Evolutionary conservation across 2,797 vertebrate species (phyloP).

Genomic region (Trematomus bernacchii): DNA sequence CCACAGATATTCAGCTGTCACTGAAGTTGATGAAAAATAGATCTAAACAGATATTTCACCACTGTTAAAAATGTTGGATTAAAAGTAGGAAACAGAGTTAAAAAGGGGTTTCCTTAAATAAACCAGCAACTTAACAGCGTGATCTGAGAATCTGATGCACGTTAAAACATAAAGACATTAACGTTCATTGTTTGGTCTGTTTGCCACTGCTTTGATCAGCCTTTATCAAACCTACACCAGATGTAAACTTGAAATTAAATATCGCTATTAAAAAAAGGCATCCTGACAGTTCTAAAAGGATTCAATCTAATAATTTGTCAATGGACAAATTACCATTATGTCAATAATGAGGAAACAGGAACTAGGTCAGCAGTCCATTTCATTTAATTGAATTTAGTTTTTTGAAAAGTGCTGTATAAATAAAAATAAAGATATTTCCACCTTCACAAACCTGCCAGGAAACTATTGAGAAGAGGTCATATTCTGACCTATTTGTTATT

Average conservation of each 20-base stretch:
- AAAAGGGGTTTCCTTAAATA: neutral
- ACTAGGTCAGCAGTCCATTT: constrained; percentile 1
- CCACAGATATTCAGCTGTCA: neutral
- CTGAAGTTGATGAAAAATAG: neutral
- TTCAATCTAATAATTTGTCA: neutral
- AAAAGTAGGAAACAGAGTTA: neutral
- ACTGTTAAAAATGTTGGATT: neutral
- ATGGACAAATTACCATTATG: neutral
- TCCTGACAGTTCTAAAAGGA: neutral
- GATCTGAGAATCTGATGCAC: neutral
- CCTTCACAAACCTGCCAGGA: constrained; percentile 7
- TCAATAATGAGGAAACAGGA: neutral
- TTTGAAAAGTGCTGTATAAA: too few relatives aligned
- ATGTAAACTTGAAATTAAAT: neutral
- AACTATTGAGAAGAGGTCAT: neutral
- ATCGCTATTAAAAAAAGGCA: neutral
- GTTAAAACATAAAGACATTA: neutral
- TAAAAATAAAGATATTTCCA: neutral
- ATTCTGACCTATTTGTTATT: neutral
- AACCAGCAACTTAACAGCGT: neutral
- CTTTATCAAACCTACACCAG: neutral
- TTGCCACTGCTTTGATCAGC: neutral
- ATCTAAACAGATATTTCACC: neutral
- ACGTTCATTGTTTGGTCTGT: neutral
- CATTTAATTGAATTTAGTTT: neutral